Percentiles rank a stretch among this genome's conserved stretches.
phyloP scores from a whole-genome alignment of 2,113 vertebrate species.

The Hepsetus odoe region DNA sequence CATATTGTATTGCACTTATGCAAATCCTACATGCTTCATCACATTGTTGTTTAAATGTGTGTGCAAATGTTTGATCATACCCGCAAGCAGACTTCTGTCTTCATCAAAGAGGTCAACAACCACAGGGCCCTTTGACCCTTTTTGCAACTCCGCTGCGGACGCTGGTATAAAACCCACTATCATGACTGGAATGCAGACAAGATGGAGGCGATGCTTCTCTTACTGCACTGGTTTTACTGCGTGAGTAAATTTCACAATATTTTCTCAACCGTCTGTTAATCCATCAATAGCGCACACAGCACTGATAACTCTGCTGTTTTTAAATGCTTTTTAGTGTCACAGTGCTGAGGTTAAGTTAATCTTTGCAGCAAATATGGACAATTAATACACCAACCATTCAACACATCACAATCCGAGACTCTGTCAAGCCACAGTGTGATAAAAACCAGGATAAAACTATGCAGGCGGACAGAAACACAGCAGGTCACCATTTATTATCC shows the following conservation, averaged over 20 bases:
- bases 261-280: background rate
- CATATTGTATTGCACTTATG: too few species aligned
- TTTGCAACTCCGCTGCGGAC: background rate
- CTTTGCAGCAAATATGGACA: background rate
- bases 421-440: background rate
- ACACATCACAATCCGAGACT: background rate
- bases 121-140: background rate
- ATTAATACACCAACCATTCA: background rate
- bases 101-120: background rate
- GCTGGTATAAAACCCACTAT: background rate
- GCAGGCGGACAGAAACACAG: constrained; percentile 5
- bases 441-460: background rate
- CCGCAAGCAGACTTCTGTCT: background rate
- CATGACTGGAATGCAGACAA: background rate
- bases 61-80: background rate
- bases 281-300: background rate
- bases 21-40: background rate
- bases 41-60: background rate
- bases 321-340: background rate
- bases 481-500: background rate
- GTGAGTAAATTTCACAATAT: background rate
- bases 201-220: background rate
- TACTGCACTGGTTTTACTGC: background rate
- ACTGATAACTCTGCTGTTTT: background rate
- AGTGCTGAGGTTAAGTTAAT: background rate